Evolutionary conservation across 2,113 vertebrate species (phyloP).

Genomic region (Phainopepla nitens): DNA sequence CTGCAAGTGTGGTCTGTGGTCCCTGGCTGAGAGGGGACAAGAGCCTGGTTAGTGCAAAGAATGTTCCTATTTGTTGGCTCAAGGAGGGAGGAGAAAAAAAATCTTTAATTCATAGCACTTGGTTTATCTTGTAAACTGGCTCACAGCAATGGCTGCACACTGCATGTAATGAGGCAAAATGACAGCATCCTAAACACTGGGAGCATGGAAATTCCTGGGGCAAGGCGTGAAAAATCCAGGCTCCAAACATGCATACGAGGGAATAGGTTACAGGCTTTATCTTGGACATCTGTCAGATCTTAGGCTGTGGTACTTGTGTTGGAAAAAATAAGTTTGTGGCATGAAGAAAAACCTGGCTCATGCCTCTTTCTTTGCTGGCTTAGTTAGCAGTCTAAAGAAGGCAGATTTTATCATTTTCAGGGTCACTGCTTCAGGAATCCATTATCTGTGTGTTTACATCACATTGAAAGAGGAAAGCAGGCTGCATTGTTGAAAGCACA

Average conservation of each 20-base stretch:
- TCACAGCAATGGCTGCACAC: constrained; percentile 20
- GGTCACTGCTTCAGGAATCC: constrained; percentile 41
- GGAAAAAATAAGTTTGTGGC: neutral
- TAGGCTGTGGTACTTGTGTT: neutral
- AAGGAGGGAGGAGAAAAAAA: neutral
- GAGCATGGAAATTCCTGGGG: neutral
- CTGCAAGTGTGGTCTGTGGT: constrained; percentile 43
- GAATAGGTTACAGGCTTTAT: neutral
- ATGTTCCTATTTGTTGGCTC: constrained; percentile 24
- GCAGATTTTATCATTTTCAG: constrained; percentile 40
- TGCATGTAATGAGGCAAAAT: constrained; percentile 42
- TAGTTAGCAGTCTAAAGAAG: neutral
- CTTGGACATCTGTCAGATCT: neutral
- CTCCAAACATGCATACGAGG: neutral
- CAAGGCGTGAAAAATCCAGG: neutral
- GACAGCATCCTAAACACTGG: constrained; percentile 22
- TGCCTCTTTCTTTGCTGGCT: neutral
- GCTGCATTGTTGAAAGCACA: neutral
- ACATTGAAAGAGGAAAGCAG: constrained; percentile 21
- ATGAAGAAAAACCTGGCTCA: neutral
- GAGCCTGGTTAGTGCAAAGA: constrained; percentile 10
- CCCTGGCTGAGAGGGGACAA: constrained; percentile 49
- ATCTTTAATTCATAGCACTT: constrained; percentile 55
- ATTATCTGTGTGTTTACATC: constrained; percentile 51
- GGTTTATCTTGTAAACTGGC: constrained; percentile 55